Percentiles rank a stretch among this genome's conserved stretches.
Conservation (phyloP, 1,140 invertebrate genomes). For the Drosophila bipectinata region DNA sequence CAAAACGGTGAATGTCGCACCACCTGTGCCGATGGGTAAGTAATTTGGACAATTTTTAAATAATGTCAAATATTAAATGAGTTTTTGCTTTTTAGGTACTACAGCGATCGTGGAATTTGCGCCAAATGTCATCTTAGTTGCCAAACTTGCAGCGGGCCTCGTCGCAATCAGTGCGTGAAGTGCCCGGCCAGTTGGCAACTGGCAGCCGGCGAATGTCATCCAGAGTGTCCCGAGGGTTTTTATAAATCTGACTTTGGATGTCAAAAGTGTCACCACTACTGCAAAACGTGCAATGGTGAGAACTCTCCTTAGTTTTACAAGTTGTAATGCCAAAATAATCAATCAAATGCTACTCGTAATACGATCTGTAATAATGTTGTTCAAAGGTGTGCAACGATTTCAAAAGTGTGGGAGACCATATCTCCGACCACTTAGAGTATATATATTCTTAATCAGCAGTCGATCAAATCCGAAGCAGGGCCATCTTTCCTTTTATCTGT, state of each 20-base stretch:
- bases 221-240: slow-evolving; percentile 92
- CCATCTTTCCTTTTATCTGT: too few relatives aligned
- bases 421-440: not conserved
- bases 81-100: slow-evolving; percentile 86
- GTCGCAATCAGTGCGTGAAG: slow-evolving; percentile 92
- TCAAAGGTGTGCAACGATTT: too few relatives aligned
- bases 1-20: slow-evolving; percentile 92
- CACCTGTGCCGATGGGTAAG: slow-evolving; percentile 88
- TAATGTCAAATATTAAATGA: not conserved
- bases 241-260: slow-evolving; percentile 91
- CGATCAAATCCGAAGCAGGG: not conserved
- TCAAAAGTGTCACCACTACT: slow-evolving; percentile 93
- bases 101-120: slow-evolving; percentile 92
- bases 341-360: too few relatives aligned
- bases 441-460: not conserved
- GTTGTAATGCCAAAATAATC: too few relatives aligned
- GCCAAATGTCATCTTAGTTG: slow-evolving; percentile 93
- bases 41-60: not conserved
- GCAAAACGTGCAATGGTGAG: slow-evolving; percentile 90
- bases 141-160: slow-evolving; percentile 91
- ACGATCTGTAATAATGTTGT: too few relatives aligned
- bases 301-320: not conserved
- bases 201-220: slow-evolving; percentile 91
- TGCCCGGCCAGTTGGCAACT: slow-evolving; percentile 91
- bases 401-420: too few relatives aligned